Evolutionary conservation across 2,113 vertebrate genomes (phyloP).

Genomic region (Macroglossus sobrinus): DNA sequence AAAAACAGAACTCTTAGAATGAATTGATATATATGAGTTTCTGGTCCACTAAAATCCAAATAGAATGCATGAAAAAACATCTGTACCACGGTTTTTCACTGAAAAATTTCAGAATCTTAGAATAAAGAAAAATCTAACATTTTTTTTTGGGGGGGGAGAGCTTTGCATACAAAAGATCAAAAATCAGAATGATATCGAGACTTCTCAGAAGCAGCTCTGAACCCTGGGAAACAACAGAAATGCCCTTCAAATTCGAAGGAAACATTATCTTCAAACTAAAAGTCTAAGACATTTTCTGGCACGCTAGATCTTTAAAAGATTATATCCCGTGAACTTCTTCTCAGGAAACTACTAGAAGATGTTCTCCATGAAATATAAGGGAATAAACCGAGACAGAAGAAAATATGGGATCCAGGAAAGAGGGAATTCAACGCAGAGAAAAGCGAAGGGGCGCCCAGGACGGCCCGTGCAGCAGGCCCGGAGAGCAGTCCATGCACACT

Average conservation of each 20-base stretch:
- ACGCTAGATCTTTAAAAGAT: not conserved
- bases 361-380: not conserved
- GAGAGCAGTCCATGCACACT: not conserved
- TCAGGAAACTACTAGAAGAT: not conserved
- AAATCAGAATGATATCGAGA: not conserved
- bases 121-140: not conserved
- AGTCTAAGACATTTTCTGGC: not conserved
- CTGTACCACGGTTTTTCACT: not conserved
- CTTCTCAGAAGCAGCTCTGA: not conserved
- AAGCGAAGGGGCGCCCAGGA: not conserved
- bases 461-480: not conserved
- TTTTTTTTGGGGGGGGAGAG: not conserved
- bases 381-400: not conserved
- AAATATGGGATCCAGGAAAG: not conserved
- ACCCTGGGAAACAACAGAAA: not conserved
- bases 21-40: not conserved
- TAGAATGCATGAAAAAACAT: not conserved
- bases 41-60: not conserved
- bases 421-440: not conserved
- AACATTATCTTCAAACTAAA: not conserved
- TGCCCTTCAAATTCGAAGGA: not conserved
- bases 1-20: not conserved
- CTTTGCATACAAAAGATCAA: not conserved
- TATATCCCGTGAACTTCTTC: not conserved
- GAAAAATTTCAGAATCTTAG: not conserved